Evolutionary conservation across 2,113 vertebrate genomes (phyloP), one percentile per base, ranked within the genome.

Genomic region (Microtus pennsylvanicus): DNA sequence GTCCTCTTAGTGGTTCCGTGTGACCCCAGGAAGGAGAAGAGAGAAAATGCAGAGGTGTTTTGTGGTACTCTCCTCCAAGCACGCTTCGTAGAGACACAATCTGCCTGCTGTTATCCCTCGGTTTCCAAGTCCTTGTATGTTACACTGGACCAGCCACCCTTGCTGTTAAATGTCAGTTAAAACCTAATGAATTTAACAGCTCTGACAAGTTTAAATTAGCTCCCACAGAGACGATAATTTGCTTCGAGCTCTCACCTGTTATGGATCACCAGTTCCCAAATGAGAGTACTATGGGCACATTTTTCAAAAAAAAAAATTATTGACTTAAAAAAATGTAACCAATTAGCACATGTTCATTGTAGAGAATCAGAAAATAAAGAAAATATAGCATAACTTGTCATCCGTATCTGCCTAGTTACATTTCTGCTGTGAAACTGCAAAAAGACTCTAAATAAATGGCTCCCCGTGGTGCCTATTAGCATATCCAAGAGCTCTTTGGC

Each of bases 181-280:
- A 87, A 97, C 96, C 96, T 98, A 97, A 98, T 97, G 92, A 97
- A 97, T 97, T 95, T 95, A 94, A 96, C 90, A 83, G 85, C 93
- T 95, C 97, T 97, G 95, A 97, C 96, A 97, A 89, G 96, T 97
- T 97, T 87, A 92, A 98, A 97, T 97, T 95, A 92, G 89, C 92
- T 97, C 96, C 96, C 91, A 97, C 85, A 55, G 97, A 97, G 94
- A 93, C 86, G 78, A 65, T 92, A 94, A 96, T 96, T 97, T 97
- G 94, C 93, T 75, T 95, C 33, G 0, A 80, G 92, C 85, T 89
- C 96, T 78, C 93, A 88, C 47, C 47, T 47, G 47, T 47, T 47
- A 47, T 47, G 76, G 63, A 89, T 88, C 94, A 74, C 72, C 74
- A 89, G 78, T 95, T 96, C 86, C 81, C 92, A 96, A 89, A 81